A percentile compares a stretch with the other conserved stretches of the same genome.
Evolutionary conservation across 2,888 invertebrate species (phyloP).

Genomic region (Pelosia muscerda): DNA sequence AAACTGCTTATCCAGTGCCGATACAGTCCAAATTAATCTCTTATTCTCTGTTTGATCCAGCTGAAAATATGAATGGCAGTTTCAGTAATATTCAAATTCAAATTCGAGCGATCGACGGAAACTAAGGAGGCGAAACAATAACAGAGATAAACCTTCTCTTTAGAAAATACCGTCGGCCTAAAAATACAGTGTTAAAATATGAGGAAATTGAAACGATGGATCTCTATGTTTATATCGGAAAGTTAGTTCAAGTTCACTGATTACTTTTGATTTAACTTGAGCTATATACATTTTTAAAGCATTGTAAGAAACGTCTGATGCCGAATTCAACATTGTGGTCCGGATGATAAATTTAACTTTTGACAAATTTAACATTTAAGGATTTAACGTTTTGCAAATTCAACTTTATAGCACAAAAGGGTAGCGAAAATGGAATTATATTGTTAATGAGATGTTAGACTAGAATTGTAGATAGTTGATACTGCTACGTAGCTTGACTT

Average conservation of each 20-base stretch:
- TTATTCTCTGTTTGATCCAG: constrained; percentile 22
- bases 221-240: constrained; percentile 48
- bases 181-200: constrained; percentile 51
- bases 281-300: constrained; percentile 15
- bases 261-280: constrained; percentile 41
- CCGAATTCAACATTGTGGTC: no score
- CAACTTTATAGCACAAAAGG: no score
- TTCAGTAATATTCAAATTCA: constrained; percentile 47
- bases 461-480: no score
- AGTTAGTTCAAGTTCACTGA: constrained; percentile 27
- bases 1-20: constrained; percentile 11
- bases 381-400: no score
- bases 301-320: not conserved
- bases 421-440: not conserved
- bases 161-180: constrained; percentile 40
- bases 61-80: constrained; percentile 44
- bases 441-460: not conserved
- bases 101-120: constrained; percentile 40
- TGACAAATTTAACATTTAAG: no score
- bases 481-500: not conserved
- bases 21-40: constrained; percentile 15
- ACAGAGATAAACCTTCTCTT: constrained; percentile 44
- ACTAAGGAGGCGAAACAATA: constrained; percentile 52
- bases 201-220: constrained; percentile 52
- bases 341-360: no score